Percentiles rank a stretch among this genome's conserved stretches.
Evolutionary conservation across 2,113 vertebrate species (phyloP).

Genomic region (Neoarius graeffei): DNA sequence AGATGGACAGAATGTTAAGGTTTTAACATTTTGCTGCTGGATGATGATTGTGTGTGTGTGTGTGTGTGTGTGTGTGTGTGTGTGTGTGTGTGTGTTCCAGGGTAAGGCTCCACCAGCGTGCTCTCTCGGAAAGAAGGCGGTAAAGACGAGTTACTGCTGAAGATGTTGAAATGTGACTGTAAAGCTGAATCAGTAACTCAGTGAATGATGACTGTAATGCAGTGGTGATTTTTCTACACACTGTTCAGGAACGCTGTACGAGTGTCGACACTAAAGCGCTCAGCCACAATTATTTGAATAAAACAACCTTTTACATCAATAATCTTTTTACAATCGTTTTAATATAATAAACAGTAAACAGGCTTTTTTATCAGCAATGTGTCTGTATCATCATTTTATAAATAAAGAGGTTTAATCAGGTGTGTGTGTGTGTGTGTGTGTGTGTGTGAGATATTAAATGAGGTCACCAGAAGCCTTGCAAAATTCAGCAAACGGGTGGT

Average conservation of each 20-base stretch:
- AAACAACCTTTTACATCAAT: not conserved
- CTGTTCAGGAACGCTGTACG: not conserved
- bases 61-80: too few relatives aligned
- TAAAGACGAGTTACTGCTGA: conserved; percentile 58
- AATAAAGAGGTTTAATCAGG: not conserved
- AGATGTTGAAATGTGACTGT: conserved; percentile 2
- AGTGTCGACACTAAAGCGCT: not conserved
- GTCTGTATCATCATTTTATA: not conserved
- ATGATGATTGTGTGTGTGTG: too few relatives aligned
- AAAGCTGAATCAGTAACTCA: not conserved
- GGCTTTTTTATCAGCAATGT: too few relatives aligned
- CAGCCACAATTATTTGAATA: not conserved
- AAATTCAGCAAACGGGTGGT: too few relatives aligned
- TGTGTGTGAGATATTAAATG: too few relatives aligned
- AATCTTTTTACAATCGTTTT: too few relatives aligned
- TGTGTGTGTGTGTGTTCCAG: conserved; percentile 63
- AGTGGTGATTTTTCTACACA: not conserved
- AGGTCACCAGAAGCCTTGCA: too few relatives aligned
- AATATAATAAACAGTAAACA: too few relatives aligned
- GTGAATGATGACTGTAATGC: not conserved
- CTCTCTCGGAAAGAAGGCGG: conserved; percentile 17
- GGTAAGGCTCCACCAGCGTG: conserved; percentile 72
- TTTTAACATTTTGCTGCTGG: not conserved
- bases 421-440: too few relatives aligned
- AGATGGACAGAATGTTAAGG: not conserved